A percentile compares a stretch with the other conserved stretches of the same genome.
These are phyloP conservation scores for Danaus chrysippus DNA, from an alignment of 2,888 invertebrate species.

Conservation along the genomic window DNA sequence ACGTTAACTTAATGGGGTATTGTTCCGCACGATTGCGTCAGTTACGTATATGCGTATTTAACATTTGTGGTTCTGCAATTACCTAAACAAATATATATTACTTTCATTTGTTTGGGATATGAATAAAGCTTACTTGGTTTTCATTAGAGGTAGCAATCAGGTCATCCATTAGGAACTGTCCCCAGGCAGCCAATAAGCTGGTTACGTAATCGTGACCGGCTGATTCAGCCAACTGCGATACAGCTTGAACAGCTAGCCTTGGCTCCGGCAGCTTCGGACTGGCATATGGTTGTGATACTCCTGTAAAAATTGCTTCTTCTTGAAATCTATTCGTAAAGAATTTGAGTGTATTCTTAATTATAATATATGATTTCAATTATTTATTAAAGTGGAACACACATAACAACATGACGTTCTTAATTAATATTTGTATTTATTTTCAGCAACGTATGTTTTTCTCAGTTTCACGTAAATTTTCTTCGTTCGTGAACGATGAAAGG, in stretches of 20 bases:
- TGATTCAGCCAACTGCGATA: constrained; percentile 76
- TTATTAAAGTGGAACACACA: too few relatives aligned
- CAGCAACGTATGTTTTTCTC: too few relatives aligned
- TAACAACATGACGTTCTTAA: too few relatives aligned
- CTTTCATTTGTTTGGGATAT: neutral
- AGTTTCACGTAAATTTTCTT: too few relatives aligned
- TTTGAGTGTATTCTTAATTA: too few relatives aligned
- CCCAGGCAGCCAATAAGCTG: constrained; percentile 89
- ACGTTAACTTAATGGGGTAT: neutral
- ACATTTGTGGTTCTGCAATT: neutral
- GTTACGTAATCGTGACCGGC: constrained; percentile 86
- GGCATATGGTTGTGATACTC: constrained; percentile 62
- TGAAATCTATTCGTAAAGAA: neutral
- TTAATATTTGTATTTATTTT: too few relatives aligned
- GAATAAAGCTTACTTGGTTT: constrained; percentile 52
- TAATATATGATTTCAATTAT: too few relatives aligned
- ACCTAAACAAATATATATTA: constrained; percentile 2
- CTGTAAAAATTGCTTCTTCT: constrained; percentile 38
- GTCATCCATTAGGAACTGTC: constrained; percentile 86
- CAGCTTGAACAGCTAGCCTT: constrained; percentile 75
- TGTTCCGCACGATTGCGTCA: neutral
- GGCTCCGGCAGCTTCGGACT: constrained; percentile 82
- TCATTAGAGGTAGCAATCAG: constrained; percentile 83
- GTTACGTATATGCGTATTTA: too few relatives aligned
- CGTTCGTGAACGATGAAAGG: too few relatives aligned